Conservation (phyloP, 2,888 invertebrate genomes). For the Pollenia angustigena region DNA sequence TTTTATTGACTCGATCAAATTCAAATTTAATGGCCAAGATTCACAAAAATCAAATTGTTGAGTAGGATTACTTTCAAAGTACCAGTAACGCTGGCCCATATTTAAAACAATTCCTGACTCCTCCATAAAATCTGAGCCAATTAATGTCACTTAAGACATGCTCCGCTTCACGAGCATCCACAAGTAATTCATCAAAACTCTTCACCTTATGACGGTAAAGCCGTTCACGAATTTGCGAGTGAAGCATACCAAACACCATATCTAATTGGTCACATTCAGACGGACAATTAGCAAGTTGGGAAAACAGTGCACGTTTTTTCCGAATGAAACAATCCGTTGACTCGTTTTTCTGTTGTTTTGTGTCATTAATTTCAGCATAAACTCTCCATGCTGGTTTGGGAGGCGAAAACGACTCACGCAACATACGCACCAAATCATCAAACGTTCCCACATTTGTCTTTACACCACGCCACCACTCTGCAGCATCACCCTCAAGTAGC, state of each 20-base stretch:
- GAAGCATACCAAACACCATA: constrained; percentile 58
- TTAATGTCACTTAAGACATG: constrained; percentile 48
- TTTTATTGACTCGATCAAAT: constrained; percentile 39
- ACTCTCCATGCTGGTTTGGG: constrained; percentile 70
- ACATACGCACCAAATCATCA: constrained; percentile 59
- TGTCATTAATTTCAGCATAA: constrained; percentile 67
- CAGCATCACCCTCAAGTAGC: constrained; percentile 60
- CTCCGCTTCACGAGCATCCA: constrained; percentile 63
- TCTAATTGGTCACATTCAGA: constrained; percentile 55
- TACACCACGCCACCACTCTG: constrained; percentile 66
- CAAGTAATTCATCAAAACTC: constrained; percentile 55
- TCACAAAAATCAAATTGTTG: constrained; percentile 61
- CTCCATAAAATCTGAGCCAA: constrained; percentile 68
- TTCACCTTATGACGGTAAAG: constrained; percentile 49
- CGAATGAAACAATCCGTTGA: constrained; percentile 66
- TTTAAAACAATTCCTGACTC: constrained; percentile 66
- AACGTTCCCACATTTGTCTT: constrained; percentile 14
- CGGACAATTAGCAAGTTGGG: constrained; percentile 42
- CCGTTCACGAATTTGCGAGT: constrained; percentile 60
- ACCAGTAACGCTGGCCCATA: constrained; percentile 71
- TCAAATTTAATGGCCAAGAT: constrained; percentile 34
- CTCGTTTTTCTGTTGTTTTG: constrained; percentile 68
- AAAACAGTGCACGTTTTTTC: constrained; percentile 68
- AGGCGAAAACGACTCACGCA: constrained; percentile 67
- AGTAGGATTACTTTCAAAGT: constrained; percentile 49